phyloP scores from a whole-genome alignment of 2,797 vertebrate species.

The Aphelocoma californica region DNA sequence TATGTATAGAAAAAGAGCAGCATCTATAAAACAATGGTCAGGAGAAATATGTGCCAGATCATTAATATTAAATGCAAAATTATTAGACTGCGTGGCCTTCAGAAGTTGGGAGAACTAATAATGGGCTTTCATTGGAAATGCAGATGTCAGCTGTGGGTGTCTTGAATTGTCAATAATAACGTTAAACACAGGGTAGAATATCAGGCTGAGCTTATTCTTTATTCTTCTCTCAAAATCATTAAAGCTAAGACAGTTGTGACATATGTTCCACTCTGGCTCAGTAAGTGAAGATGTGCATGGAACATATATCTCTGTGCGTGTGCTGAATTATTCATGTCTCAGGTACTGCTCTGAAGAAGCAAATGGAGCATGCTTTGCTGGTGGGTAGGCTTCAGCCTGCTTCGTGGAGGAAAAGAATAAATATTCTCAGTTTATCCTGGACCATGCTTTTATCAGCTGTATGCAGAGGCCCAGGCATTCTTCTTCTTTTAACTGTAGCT shows the following conservation, averaged over 20 bases:
- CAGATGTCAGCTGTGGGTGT: constrained; percentile 65
- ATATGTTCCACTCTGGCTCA: constrained; percentile 30
- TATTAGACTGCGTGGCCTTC: neutral
- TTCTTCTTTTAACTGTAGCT: neutral
- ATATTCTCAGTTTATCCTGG: neutral
- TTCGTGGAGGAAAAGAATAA: neutral
- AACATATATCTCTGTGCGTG: neutral
- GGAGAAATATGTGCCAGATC: neutral
- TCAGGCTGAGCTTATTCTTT: constrained; percentile 25
- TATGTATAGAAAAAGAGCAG: neutral
- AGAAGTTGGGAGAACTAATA: constrained; percentile 30
- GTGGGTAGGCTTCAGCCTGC: neutral
- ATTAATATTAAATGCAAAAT: neutral
- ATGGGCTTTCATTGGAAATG: constrained; percentile 52
- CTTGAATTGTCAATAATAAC: constrained; percentile 56
- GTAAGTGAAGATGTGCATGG: constrained; percentile 19
- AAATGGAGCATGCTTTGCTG: neutral
- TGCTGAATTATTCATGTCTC: constrained; percentile 41
- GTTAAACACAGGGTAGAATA: constrained; percentile 56
- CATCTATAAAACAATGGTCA: neutral
- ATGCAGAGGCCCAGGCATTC: neutral
- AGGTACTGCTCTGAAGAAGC: neutral
- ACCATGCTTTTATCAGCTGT: neutral
- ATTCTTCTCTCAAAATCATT: constrained; percentile 52
- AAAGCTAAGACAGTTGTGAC: constrained; percentile 60